Percentiles rank a stretch among this genome's conserved stretches.
These are phyloP conservation scores for Danionella cerebrum DNA, from an alignment of 2,113 vertebrate species.

Conservation along the genomic window DNA sequence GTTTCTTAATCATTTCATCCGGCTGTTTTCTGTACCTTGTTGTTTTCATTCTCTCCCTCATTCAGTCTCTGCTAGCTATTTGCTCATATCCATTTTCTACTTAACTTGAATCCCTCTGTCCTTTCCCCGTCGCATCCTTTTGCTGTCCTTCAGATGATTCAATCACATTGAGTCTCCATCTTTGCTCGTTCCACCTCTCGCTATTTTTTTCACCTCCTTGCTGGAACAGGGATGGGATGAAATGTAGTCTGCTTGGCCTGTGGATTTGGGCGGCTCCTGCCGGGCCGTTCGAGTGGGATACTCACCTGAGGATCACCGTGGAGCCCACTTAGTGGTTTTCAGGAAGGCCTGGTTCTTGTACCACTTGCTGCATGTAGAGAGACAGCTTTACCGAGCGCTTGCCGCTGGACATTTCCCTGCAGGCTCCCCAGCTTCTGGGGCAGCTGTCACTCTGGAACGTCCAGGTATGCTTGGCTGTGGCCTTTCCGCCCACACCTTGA, in stretches of 20 bases:
- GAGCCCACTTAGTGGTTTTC: conserved; percentile 51
- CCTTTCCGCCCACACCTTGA: conserved; percentile 63
- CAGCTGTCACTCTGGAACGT: conserved; percentile 67
- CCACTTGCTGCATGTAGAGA: conserved; percentile 52
- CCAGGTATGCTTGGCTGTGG: conserved; percentile 61
- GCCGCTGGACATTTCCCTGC: conserved; percentile 10
- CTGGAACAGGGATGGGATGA: conserved; percentile 64
- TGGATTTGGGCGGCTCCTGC: conserved; percentile 65
- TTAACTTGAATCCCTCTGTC: conserved; percentile 26
- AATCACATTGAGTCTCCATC: conserved; percentile 39
- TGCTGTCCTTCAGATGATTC: conserved; percentile 62
- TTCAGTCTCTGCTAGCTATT: conserved; percentile 1
- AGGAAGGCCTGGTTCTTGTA: conserved; percentile 46
- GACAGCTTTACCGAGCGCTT: conserved; percentile 46
- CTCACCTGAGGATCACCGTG: conserved; percentile 46
- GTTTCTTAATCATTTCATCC: not conserved
- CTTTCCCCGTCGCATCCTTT: conserved; percentile 35
- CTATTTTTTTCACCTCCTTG: conserved; percentile 21
- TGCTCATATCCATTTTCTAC: not conserved
- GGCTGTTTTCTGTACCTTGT: conserved; percentile 25
- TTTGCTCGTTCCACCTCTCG: conserved; percentile 31
- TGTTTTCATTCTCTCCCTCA: conserved; percentile 22
- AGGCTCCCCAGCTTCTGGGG: conserved; percentile 42
- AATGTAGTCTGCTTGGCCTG: conserved; percentile 63
- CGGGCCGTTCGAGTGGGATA: conserved; percentile 49